phyloP scores from a whole-genome alignment of 1,140 invertebrate genomes.

The Paraescarpia echinospica region DNA sequence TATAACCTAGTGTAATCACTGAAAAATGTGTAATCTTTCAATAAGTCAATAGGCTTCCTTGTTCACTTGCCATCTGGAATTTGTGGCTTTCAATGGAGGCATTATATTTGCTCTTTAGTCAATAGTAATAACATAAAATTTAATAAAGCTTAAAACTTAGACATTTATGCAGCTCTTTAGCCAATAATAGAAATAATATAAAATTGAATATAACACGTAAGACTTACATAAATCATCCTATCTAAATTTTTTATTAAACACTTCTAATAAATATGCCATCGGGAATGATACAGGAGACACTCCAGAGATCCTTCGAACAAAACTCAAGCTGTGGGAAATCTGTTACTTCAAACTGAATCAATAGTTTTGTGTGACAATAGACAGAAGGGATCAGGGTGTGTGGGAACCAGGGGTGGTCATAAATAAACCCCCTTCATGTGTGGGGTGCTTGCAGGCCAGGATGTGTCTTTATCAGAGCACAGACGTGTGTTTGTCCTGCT shows the following conservation, averaged over 20 bases:
- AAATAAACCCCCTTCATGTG: neutral
- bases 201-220: neutral
- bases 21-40: too few relatives aligned
- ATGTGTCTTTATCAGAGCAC: neutral
- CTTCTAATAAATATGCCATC: neutral
- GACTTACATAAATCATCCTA: neutral
- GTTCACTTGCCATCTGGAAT: too few relatives aligned
- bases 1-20: neutral
- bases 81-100: too few relatives aligned
- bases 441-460: neutral
- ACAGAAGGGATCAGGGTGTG: neutral
- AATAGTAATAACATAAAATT: neutral
- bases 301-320: neutral
- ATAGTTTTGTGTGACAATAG: conserved; percentile 6
- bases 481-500: neutral
- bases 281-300: neutral
- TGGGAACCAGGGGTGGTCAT: neutral
- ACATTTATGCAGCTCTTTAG: too few relatives aligned
- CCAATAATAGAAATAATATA: neutral
- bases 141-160: neutral
- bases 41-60: too few relatives aligned
- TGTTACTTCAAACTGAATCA: neutral
- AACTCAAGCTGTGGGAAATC: neutral
- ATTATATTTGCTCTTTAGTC: neutral
- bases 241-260: neutral